Base-by-base conservation (phyloP, 2,888 invertebrate species). In the Mermis nigrescens region DNA sequence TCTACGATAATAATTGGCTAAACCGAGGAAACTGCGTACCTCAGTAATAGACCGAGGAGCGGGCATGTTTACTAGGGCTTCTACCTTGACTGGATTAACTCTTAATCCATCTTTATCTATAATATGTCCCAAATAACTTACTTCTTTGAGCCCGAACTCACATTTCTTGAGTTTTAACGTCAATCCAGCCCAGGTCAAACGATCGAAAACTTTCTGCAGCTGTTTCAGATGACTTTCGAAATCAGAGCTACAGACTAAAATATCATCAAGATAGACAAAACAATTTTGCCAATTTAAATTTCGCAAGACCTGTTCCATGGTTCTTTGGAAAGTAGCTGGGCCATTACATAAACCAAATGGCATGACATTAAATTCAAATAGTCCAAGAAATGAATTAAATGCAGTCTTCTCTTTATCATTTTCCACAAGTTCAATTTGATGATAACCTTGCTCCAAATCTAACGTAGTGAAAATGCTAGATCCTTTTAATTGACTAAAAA, bases 121-220 rank as follows among this genome's bases (percentile, higher is more conserved):
- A 0, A 70, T 38, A 57, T 70, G 71, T 1, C 73, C 72, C 1
- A 74, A 59, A 59, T 68, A 70, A 46, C 64, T 63, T 1, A 74
- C 29, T 31, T 29, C 3, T 19, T 26, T 4, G 7, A 4, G 28
- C 22, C 7, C 27, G 22, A 61, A 59, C 19, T 48, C 52, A 57
- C 68, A 69, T 60, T 73, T 72, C 0, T 24, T 56, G 1, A 66
- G 54, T 46, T 67, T 68, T 0, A 74, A 52, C 1, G 65, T 68
- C 38, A 64, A 19, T 38, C 19, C 19, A 12, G 19, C 7, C 38
- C 19, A 38, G 38, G 52, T 2, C 57, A 63, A 29, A 2, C 57
- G 31, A 22, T 22, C 24, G 22, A 63, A 64, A 24, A 2, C 71
- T 56, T 22, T 54, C 54, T 55, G n/a, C 15, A 71, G 28, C 15